These are phyloP conservation scores for Willisornis vidua DNA, from an alignment of 2,113 vertebrate species.

Conservation along the genomic window DNA sequence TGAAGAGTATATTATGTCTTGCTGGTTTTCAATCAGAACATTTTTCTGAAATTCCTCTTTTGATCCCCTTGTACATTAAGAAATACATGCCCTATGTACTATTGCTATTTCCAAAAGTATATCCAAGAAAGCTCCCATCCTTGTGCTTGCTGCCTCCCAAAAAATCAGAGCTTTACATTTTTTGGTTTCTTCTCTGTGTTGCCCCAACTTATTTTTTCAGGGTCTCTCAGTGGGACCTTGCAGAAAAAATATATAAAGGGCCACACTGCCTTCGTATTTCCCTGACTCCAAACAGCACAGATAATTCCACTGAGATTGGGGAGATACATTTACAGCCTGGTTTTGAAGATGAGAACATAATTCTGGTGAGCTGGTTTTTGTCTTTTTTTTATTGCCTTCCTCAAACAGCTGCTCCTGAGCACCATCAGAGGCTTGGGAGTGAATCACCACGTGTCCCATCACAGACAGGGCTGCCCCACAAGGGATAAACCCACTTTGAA, in stretches of 20 bases:
- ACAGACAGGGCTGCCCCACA: not conserved
- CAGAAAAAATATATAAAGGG: rapidly evolving
- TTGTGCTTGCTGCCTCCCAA: not conserved
- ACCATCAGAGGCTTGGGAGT: not conserved
- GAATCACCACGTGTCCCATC: rapidly evolving
- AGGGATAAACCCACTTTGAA: not conserved
- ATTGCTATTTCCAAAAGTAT: not conserved
- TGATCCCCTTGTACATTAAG: not conserved
- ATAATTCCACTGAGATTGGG: not conserved
- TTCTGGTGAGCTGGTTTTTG: not conserved
- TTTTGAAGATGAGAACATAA: not conserved
- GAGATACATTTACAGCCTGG: not conserved
- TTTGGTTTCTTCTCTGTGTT: not conserved
- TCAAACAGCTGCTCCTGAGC: not conserved
- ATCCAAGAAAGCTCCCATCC: not conserved
- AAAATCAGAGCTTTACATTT: not conserved
- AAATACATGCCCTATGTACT: not conserved
- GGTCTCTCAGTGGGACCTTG: not conserved
- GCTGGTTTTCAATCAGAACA: not conserved
- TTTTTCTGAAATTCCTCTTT: not conserved
- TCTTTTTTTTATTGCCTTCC: not conserved
- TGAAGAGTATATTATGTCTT: not conserved
- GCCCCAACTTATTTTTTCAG: not conserved
- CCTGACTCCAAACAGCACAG: not conserved
- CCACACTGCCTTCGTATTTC: not conserved